phyloP scores from a whole-genome alignment of 1,140 invertebrate genomes.

The Coboldia fuscipes region DNA sequence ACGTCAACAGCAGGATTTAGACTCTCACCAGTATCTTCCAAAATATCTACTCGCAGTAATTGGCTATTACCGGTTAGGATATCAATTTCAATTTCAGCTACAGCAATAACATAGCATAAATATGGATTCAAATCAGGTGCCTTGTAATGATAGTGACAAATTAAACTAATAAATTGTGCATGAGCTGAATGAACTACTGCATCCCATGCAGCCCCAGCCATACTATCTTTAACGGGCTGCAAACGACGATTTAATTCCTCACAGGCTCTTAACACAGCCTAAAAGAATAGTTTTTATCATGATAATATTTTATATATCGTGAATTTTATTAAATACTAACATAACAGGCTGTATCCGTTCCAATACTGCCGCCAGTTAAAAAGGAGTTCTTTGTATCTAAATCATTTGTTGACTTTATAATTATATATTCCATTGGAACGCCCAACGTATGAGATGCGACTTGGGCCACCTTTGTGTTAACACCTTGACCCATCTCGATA shows the following conservation, averaged over 20 bases:
- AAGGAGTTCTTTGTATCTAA: neutral
- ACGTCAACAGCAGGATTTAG: constrained; percentile 57
- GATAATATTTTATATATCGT: constrained; percentile 3
- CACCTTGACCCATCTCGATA: constrained; percentile 71
- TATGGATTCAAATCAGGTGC: constrained; percentile 18
- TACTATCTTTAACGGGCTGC: constrained; percentile 31
- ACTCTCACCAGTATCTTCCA: constrained; percentile 52
- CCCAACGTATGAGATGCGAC: constrained; percentile 50
- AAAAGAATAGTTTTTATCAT: neutral
- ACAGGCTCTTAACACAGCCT: constrained; percentile 45
- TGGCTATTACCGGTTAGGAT: constrained; percentile 44
- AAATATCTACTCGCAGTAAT: constrained; percentile 38
- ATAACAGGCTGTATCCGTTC: constrained; percentile 41
- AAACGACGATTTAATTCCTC: constrained; percentile 36
- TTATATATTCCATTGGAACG: constrained; percentile 34
- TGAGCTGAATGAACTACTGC: constrained; percentile 36
- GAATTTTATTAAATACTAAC: constrained; percentile 14
- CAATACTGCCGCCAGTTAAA: constrained; percentile 42
- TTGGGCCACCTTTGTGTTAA: constrained; percentile 50
- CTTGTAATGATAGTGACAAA: constrained; percentile 30
- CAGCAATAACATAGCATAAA: constrained; percentile 33
- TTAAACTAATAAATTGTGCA: constrained; percentile 34
- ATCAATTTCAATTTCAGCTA: constrained; percentile 49
- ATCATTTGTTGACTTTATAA: neutral
- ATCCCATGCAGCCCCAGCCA: constrained; percentile 40